Evolutionary conservation across 2,797 vertebrate species (phyloP).

Genomic region (Echiichthys vipera): DNA sequence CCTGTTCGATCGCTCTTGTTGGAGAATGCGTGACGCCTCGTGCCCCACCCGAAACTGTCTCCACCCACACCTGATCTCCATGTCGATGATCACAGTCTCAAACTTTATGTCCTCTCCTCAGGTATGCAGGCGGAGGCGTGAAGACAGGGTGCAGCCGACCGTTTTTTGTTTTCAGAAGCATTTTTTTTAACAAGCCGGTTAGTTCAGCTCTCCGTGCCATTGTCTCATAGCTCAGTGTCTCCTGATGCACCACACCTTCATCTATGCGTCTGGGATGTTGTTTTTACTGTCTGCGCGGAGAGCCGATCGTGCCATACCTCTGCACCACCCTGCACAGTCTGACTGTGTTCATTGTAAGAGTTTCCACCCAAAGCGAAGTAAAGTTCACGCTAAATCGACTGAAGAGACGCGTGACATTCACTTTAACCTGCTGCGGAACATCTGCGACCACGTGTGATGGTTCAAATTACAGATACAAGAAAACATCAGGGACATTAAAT

Average conservation of each 20-base stretch:
- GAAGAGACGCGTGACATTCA: background rate
- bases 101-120: background rate
- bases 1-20: background rate
- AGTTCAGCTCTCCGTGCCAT: background rate
- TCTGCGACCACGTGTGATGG: background rate
- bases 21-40: slow-evolving; percentile 17
- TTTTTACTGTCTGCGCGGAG: background rate
- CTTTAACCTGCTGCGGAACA: background rate
- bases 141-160: background rate
- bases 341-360: background rate
- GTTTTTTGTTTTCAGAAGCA: background rate
- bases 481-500: background rate
- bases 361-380: background rate
- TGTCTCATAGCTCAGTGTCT: background rate
- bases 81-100: too few relatives aligned
- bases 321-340: background rate
- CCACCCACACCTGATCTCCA: slow-evolving; percentile 45
- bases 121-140: background rate
- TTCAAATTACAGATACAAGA: background rate
- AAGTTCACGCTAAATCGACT: background rate
- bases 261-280: background rate
- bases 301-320: background rate
- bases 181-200: background rate
- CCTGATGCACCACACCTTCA: background rate
- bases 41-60: slow-evolving; percentile 31